Evolutionary conservation across 1,140 invertebrate genomes (phyloP).

Genomic region (Drosophila takahashii): DNA sequence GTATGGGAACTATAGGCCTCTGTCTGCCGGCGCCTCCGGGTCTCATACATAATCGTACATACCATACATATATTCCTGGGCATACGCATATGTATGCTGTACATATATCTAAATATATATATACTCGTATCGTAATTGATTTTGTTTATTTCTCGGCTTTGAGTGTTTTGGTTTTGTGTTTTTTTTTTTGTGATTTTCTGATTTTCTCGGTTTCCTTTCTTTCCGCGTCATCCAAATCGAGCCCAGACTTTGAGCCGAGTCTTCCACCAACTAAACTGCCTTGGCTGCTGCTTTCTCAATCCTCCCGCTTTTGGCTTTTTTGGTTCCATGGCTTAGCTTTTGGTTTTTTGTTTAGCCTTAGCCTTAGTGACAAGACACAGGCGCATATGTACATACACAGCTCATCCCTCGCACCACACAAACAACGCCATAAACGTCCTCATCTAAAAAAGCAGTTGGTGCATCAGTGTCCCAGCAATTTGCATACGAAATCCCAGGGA

Average conservation of each 20-base stretch:
- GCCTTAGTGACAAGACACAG: slow-evolving; percentile 31
- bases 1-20: slow-evolving; percentile 37
- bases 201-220: not conserved
- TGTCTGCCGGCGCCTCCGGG: slow-evolving; percentile 59
- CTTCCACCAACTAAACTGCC: slow-evolving; percentile 51
- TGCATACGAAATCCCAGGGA: slow-evolving; percentile 54
- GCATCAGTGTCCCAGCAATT: slow-evolving; percentile 40
- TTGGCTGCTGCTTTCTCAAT: slow-evolving; percentile 53
- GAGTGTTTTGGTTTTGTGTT: slow-evolving; percentile 8
- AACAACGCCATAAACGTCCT: slow-evolving; percentile 4
- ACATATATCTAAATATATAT: slow-evolving; percentile 21
- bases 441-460: slow-evolving; percentile 13
- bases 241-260: slow-evolving; percentile 33
- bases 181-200: not conserved
- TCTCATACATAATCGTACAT: slow-evolving; percentile 39
- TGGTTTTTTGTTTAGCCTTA: slow-evolving; percentile 34
- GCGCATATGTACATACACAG: slow-evolving; percentile 1
- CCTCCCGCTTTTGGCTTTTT: slow-evolving; percentile 46
- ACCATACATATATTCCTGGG: slow-evolving; percentile 26
- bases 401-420: not conserved
- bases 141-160: slow-evolving; percentile 10
- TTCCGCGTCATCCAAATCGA: slow-evolving; percentile 16
- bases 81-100: slow-evolving; percentile 36
- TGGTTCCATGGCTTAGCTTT: slow-evolving; percentile 64
- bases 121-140: slow-evolving; percentile 22